Conservation (phyloP, 2,113 vertebrate genomes). For the Dunckerocampus dactyliophorus region DNA sequence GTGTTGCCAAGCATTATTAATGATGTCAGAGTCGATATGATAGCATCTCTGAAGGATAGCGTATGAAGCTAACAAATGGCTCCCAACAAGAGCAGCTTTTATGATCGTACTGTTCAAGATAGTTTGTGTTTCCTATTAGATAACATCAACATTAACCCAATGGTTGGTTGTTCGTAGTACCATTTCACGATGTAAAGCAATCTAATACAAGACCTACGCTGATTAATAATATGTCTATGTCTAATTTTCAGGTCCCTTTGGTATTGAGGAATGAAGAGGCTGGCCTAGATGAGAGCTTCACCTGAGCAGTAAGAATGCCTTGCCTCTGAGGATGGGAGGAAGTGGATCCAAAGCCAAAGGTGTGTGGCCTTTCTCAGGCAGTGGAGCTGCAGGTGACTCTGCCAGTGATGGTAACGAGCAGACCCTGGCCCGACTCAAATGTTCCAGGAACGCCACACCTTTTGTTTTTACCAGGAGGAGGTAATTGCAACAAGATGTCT, state of each 20-base stretch:
- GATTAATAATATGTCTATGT: background rate
- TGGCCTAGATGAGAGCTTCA: slow-evolving; percentile 31
- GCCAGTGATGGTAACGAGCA: slow-evolving; percentile 74
- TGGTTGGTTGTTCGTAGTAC: background rate
- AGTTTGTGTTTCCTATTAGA: too few relatives aligned
- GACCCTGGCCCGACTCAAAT: slow-evolving; percentile 78
- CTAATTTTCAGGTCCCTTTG: slow-evolving; percentile 31
- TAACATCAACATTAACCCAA: too few relatives aligned
- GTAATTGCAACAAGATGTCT: slow-evolving; percentile 57
- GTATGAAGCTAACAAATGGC: too few relatives aligned
- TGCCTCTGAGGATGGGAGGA: slow-evolving; percentile 83
- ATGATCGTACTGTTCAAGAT: too few relatives aligned
- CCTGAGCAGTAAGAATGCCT: slow-evolving; percentile 60
- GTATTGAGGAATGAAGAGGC: slow-evolving; percentile 16
- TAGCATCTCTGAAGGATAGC: too few relatives aligned
- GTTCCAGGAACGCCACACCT: slow-evolving; percentile 76
- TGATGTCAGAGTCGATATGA: too few relatives aligned
- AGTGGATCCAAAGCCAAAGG: slow-evolving; percentile 87
- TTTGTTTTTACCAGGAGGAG: slow-evolving; percentile 90
- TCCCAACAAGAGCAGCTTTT: too few relatives aligned
- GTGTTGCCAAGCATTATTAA: too few relatives aligned
- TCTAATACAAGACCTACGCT: background rate
- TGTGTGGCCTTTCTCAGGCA: slow-evolving; percentile 83
- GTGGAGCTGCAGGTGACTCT: slow-evolving; percentile 67
- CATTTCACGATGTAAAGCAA: too few relatives aligned